Evolutionary conservation across 2,888 invertebrate species (phyloP), one percentile per base, ranked within the genome.

Genomic region (Macropis europaea): DNA sequence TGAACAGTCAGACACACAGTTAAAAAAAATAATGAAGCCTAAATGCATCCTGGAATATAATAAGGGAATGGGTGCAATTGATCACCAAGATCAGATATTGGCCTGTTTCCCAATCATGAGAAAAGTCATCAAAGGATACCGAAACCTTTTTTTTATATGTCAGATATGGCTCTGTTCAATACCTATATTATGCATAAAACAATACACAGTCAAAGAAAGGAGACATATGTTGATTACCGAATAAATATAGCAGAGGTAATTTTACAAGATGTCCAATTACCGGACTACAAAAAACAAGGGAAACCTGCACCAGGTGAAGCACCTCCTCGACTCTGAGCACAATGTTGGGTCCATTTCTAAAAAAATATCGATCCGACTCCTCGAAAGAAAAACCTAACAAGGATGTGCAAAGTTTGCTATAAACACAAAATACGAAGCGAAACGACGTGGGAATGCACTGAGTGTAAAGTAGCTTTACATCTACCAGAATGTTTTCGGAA

Each of bases 41-140:
- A 64, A 24, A 15, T 68, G 66, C 43, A 53, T 79, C 6, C 11
- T 79, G 6, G 71, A 79, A 15, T 82, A 82, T 50, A 82, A 82
- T 40, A 68, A 68, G 19, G 64, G n/a, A n/a, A n/a, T n/a, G n/a
- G n/a, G n/a, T n/a, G n/a, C n/a, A n/a, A n/a, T n/a, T n/a, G n/a
- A n/a, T n/a, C n/a, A n/a, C n/a, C n/a, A n/a, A n/a, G n/a, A n/a
- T n/a, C n/a, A n/a, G n/a, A n/a, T n/a, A n/a, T n/a, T n/a, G n/a
- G n/a, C n/a, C n/a, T n/a, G n/a, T n/a, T n/a, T n/a, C n/a, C 76
- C 69, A 9, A 40, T 79, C 15, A 81, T 76, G 75, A 53, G 69
- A 63, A 73, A 77, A 57, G 61, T 28, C 38, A 48, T 73, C 1
- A 81, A 79, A 61, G 71, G 77, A 15, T 81, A 76, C 42, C 69